Evolutionary conservation across 2,888 invertebrate species (phyloP).

Genomic region (Gortyna flavago): DNA sequence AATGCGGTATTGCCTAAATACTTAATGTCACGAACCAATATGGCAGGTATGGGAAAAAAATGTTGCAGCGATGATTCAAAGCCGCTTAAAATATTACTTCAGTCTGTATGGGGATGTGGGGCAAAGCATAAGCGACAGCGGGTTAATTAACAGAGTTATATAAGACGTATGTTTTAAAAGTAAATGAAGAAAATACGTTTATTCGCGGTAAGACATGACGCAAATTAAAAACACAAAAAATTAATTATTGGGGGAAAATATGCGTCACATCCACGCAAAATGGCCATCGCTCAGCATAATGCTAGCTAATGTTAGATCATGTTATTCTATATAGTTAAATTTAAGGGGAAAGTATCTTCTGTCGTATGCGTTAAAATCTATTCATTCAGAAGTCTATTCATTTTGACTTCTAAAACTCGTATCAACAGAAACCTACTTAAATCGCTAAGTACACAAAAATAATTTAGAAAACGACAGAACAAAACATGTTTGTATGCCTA

Average conservation of each 20-base stretch:
- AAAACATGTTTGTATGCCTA: not conserved
- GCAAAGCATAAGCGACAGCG: constrained; percentile 51
- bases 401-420: not conserved
- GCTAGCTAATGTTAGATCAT: not conserved
- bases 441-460: not conserved
- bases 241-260: too few species aligned
- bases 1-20: constrained; percentile 64
- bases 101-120: constrained; percentile 57
- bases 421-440: too few species aligned
- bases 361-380: too few species aligned
- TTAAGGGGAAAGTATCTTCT: not conserved
- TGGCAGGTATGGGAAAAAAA: constrained; percentile 69
- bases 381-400: not conserved
- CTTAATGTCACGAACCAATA: constrained; percentile 67
- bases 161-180: not conserved
- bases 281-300: too few species aligned
- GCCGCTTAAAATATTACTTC: constrained; percentile 85
- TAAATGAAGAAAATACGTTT: too few species aligned
- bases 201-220: too few species aligned
- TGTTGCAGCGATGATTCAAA: constrained; percentile 77
- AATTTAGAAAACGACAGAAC: not conserved
- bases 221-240: too few species aligned
- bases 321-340: not conserved
- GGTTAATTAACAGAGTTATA: not conserved
- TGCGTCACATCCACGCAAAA: too few species aligned